Evolutionary conservation across 2,888 invertebrate species (phyloP).

Genomic region (Galeruca laticollis): DNA sequence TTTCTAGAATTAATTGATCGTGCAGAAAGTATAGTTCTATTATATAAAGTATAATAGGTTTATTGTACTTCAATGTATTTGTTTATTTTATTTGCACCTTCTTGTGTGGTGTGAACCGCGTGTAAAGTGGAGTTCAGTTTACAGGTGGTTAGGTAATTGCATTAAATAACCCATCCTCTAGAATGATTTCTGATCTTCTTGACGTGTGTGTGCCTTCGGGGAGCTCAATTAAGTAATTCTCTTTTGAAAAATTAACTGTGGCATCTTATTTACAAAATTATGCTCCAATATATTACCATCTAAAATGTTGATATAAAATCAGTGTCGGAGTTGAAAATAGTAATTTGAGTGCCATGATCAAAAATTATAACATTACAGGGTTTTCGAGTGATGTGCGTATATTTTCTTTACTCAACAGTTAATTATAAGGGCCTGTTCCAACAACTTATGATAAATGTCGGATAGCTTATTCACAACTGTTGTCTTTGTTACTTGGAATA

Average conservation of each 20-base stretch:
- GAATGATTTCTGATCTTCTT: conserved; percentile 27
- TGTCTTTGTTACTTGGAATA: too few species aligned
- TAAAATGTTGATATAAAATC: conserved; percentile 18
- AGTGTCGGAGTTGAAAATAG: background rate
- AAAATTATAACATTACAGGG: too few species aligned
- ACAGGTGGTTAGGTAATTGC: conserved; percentile 14
- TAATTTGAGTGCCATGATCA: background rate
- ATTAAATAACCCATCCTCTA: conserved; percentile 17
- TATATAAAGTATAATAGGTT: too few species aligned
- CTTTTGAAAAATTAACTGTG: conserved; percentile 28
- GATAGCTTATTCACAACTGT: too few species aligned
- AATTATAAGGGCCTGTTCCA: too few species aligned
- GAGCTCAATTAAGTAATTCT: conserved; percentile 31
- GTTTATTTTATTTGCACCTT: background rate
- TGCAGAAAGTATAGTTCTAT: too few species aligned
- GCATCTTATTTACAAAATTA: conserved; percentile 35
- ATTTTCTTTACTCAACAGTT: too few species aligned
- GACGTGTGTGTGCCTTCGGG: conserved; percentile 23
- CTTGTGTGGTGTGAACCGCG: conserved; percentile 1
- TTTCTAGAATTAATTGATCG: too few species aligned
- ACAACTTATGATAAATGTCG: too few species aligned
- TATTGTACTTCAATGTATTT: background rate
- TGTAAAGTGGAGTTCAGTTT: background rate
- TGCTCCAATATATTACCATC: conserved; percentile 38
- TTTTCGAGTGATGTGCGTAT: too few species aligned